Base-by-base conservation (phyloP, 2,797 vertebrate genomes). In the Diceros bicornis region DNA sequence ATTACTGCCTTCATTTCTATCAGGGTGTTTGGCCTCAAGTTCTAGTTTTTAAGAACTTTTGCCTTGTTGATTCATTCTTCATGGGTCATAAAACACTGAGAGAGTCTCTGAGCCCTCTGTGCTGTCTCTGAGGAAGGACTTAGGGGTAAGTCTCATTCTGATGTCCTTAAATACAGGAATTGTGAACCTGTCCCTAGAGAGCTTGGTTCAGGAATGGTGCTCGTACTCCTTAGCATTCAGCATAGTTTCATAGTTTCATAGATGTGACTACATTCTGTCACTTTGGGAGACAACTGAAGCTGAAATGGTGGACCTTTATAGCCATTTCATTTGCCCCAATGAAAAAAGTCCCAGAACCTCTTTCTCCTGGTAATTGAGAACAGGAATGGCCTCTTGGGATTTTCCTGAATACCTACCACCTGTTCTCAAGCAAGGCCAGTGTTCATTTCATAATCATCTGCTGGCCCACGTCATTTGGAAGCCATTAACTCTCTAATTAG, bases 341-440 rank as follows among this genome's bases (percentile, higher is more conserved):
- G 44, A 66, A 27, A 14, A 90, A 96, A 97, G 97, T 91, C 95
- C 96, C 95, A 90, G 97, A 97, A 87, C 86, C 91, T 92, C 97
- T 90, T 98, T 96, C 96, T 97, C 96, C 89, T 97, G 96, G 96
- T 98, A 97, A 98, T 88, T 96, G 97, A 98, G 98, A 98, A 97
- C 95, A 98, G 93, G 92, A 96, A 91, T 96, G 87, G 71, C 79
- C 96, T 97, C 97, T 91, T 94, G 97, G 85, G 74, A 91, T 91
- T 94, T 97, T 98, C 97, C 94, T 97, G 97, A 96, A 94, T 97
- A 97, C 94, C 96, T 92, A 93, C 97, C 92, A 98, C 95, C 96
- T 97, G 97, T 96, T 98, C 96, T 75, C 95, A 97, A 94, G 91
- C 69, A 88, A 85, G 91, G 21, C 93, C 41, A 86, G 95, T 95